Percentiles rank a stretch among this genome's conserved stretches.
Evolutionary conservation across 2,113 vertebrate genomes (phyloP).

Genomic region (Cyanoderma ruficeps): DNA sequence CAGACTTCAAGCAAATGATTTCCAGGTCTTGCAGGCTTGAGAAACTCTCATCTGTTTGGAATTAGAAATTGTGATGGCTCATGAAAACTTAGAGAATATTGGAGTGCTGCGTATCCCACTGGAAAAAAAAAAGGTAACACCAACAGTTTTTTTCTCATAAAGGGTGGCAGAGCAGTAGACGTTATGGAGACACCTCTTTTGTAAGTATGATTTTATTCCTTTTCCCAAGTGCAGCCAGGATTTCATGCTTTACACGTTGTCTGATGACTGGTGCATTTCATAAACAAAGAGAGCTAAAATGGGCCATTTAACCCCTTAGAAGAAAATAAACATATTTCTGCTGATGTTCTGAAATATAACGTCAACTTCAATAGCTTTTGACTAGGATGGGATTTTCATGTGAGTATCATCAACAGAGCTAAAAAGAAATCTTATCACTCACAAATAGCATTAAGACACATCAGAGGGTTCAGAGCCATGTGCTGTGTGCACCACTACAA

Average conservation of each 20-base stretch:
- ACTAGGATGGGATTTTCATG: neutral
- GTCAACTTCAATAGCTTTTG: neutral
- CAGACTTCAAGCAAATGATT: neutral
- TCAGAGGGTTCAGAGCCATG: neutral
- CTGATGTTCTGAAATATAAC: neutral
- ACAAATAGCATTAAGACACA: neutral
- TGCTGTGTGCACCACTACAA: neutral
- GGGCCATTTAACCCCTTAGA: neutral
- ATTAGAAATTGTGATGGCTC: neutral
- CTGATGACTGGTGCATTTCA: neutral
- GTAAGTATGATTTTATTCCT: neutral
- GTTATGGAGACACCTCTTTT: neutral
- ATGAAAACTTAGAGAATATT: neutral
- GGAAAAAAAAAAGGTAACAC: neutral
- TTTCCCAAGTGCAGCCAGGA: neutral
- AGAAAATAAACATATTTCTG: neutral
- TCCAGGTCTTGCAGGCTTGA: neutral
- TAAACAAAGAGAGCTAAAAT: neutral
- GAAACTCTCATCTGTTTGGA: neutral
- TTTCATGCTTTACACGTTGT: fast-evolving
- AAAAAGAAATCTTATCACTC: conserved; percentile 18
- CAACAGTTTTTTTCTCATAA: neutral
- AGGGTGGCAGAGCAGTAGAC: neutral
- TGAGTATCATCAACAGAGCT: neutral
- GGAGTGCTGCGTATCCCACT: neutral